Percentiles rank a stretch among this genome's conserved stretches.
These are phyloP conservation scores for Dolomedes plantarius DNA, from an alignment of 2,888 invertebrate genomes.

Conservation along the genomic window DNA sequence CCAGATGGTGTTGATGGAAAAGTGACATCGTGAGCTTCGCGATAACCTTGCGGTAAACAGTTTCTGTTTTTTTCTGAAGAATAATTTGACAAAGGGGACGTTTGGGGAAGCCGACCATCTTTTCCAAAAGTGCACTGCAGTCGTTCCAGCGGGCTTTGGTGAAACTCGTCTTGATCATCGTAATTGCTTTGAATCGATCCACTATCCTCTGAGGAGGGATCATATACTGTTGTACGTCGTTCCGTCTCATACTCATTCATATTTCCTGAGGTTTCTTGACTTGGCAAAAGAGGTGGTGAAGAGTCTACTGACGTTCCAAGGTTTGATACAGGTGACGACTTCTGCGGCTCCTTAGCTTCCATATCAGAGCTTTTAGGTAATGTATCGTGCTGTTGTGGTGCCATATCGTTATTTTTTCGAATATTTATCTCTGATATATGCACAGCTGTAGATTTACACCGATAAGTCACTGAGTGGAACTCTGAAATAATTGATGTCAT, in stretches of 20 bases:
- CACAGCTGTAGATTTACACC: constrained; percentile 20
- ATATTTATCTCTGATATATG: background rate
- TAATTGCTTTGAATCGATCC: constrained; percentile 22
- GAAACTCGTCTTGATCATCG: background rate
- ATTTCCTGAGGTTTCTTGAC: background rate
- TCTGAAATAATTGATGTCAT: constrained; percentile 44
- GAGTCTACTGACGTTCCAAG: constrained; percentile 38
- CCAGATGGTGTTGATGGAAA: too few species aligned
- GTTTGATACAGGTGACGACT: constrained; percentile 20
- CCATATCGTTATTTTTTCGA: background rate
- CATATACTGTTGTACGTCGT: background rate
- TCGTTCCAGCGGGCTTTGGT: constrained; percentile 32
- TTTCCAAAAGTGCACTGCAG: constrained; percentile 50
- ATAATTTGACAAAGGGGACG: background rate
- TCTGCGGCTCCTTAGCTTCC: background rate
- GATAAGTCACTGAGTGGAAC: constrained; percentile 40
- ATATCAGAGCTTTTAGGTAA: background rate
- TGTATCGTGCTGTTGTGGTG: constrained; percentile 21
- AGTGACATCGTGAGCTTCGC: too few species aligned
- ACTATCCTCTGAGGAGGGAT: constrained; percentile 39
- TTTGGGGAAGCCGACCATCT: constrained; percentile 20
- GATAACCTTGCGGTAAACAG: too few species aligned
- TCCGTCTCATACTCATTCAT: background rate
- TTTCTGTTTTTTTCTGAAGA: background rate
- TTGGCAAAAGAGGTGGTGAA: constrained; percentile 22